Evolutionary conservation across 1,140 invertebrate species (phyloP).

Genomic region (Sweltsa coloradensis): DNA sequence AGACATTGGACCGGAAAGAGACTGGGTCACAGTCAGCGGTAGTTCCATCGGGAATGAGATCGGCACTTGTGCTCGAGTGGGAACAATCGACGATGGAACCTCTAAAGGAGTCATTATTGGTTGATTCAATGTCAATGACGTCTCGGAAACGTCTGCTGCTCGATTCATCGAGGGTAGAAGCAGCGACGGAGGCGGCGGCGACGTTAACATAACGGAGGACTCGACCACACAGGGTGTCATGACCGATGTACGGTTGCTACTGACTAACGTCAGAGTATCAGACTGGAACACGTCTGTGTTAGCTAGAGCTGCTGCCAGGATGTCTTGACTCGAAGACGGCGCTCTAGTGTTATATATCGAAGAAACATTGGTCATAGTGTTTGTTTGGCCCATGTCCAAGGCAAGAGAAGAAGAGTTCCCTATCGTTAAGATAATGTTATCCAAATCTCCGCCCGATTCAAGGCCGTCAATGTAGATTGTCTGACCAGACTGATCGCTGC

Average conservation of each 20-base stretch:
- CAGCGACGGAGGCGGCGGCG: constrained; percentile 21
- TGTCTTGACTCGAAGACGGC: constrained; percentile 45
- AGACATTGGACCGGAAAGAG: no score
- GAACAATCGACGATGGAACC: constrained; percentile 33
- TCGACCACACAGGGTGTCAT: constrained; percentile 20
- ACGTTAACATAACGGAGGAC: constrained; percentile 20
- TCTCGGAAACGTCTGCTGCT: constrained; percentile 48
- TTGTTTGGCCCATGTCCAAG: constrained; percentile 15
- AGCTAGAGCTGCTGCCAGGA: constrained; percentile 59
- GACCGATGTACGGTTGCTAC: constrained; percentile 5
- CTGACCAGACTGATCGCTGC: constrained; percentile 26
- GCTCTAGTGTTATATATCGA: neutral
- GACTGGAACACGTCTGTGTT: constrained; percentile 60
- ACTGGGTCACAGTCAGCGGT: constrained; percentile 54
- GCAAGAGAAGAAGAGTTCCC: constrained; percentile 24
- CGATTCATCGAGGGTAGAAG: constrained; percentile 32
- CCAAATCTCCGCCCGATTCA: constrained; percentile 25
- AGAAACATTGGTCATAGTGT: neutral
- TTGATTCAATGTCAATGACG: constrained; percentile 52
- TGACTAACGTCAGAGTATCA: constrained; percentile 28
- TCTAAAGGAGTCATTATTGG: constrained; percentile 71
- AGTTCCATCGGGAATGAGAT: constrained; percentile 45
- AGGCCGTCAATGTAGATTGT: constrained; percentile 31
- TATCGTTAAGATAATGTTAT: constrained; percentile 34
- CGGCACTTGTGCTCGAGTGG: constrained; percentile 27